Conservation (phyloP, 92 coral and sea anemone genomes). For the Chrysogorgia sp. region DNA sequence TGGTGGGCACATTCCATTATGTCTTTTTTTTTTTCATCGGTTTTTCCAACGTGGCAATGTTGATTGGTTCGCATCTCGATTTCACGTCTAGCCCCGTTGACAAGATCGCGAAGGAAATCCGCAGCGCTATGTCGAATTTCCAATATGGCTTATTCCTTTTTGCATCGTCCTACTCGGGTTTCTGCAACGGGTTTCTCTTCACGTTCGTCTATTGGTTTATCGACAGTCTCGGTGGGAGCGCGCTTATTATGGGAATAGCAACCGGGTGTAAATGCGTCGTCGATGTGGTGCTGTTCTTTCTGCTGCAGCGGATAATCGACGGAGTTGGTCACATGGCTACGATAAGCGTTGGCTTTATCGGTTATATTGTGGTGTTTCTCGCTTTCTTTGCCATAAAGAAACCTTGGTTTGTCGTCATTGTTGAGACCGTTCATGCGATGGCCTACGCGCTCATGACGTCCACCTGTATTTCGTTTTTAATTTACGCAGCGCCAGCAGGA, state of each 20-base stretch:
- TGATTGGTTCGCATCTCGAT: conserved; percentile 67
- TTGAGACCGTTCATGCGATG: conserved; percentile 14
- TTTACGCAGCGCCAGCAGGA: conserved; percentile 34
- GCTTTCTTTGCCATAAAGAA: conserved; percentile 22
- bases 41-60: conserved; percentile 69
- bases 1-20: conserved; percentile 49
- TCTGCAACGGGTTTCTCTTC: conserved; percentile 80
- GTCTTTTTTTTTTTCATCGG: conserved; percentile 75
- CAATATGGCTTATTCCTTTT: conserved; percentile 68
- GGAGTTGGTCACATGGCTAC: conserved; percentile 21
- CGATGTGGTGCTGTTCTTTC: conserved; percentile 2
- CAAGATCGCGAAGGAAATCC: conserved; percentile 2
- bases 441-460: conserved; percentile 12
- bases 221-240: conserved; percentile 75
- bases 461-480: conserved; percentile 24
- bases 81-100: conserved; percentile 32
- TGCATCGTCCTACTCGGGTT: conserved; percentile 71
- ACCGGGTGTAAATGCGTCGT: conserved; percentile 26
- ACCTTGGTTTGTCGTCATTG: conserved; percentile 28
- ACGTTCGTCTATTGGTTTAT: conserved; percentile 93
- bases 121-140: conserved; percentile 29
- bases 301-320: neutral
- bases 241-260: conserved; percentile 83
- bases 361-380: conserved; percentile 66
- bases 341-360: conserved; percentile 56